Base-by-base conservation (phyloP, 2,113 vertebrate species). In the Tupaia tana region DNA sequence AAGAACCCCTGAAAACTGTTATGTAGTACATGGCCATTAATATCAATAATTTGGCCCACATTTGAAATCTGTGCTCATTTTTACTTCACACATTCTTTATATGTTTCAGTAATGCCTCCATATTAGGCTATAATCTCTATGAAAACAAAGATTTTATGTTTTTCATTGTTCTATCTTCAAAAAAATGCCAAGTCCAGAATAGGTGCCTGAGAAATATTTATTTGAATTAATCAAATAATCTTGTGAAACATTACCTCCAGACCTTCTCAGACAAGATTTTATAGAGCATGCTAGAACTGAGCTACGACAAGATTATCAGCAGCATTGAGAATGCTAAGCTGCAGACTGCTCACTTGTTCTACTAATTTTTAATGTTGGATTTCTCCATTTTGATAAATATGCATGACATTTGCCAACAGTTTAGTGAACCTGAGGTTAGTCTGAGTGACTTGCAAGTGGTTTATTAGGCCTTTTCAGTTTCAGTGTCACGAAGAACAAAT, bases 151-250 rank as follows among this genome's bases (percentile, higher is more conserved):
- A 25, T 15, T 93, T 52, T 66, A 83, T 29, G 15, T 71, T 54
- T 29, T 66, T 19, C n/a, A 63, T 89, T 71, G 3, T 92, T 87
- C 9, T 86, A 3, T 94, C 43, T 13, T 95, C 10, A 84, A 59
- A 94, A 78, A 77, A 91, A 80, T 78, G 64, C 64, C 43, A 84
- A 56, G 7, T 18, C 67, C 56, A 73, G 52, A 67, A 16, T 29
- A 74, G n/a, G 24, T 54, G 3, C 86, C 80, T 56, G 20, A 61
- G 92, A 86, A 83, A 63, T 93, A 89, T 83, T 96, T 75, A 56
- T 58, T 59, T 94, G 67, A 86, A 78, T 91, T 95, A 64, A 71
- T 91, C 13, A 92, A 90, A 69, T 94, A 75, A 86, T 85, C 73
- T 87, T 85, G 29, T 90, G 67, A 73, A 93, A 58, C 34, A 58